Base-by-base conservation (phyloP, 1,140 invertebrate species). In the Marisa cornuarietis region DNA sequence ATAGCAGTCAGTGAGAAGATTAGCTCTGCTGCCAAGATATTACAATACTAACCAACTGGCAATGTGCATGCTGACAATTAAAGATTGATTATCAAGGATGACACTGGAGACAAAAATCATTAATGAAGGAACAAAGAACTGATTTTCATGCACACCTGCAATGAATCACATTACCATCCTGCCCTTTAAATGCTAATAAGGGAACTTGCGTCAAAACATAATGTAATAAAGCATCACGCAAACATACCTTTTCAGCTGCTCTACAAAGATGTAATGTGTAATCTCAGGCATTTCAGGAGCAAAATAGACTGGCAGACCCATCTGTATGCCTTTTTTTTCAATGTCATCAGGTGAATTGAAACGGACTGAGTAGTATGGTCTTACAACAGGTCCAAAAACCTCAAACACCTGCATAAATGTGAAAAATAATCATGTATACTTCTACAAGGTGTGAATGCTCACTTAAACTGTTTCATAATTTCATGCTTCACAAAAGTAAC, bases 321-420 rank as follows among this genome's bases (percentile, higher is more conserved):
- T 83, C 82, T 91, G 87, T 24, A 96, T 93, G 78, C 93, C 93
- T 78, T 92, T 93, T 49, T 94, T 92, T 20, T 92, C 86, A 80
- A 96, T 95, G 82, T 97, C 94, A 69, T 95, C 92, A 26, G 88
- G 87, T n/a, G 93, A 94, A 89, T 97, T 97, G 86, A 97, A 97
- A 18, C 96, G 92, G 4, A 97, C 93, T 80, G 94, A 94, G 90
- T 97, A 97, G 84, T 94, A 92, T 0, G 96, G 96, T 84, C 95
- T 93, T 0, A 91, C 91, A 0, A 97, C 95, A 86, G 93, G 92
- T 10, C 97, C 97, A 91, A 98, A 95, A 9, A 98, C 96, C 93
- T 98, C 97, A 92, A 96, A 97, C 77, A 98, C 83, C 87, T 89
- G 61, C 16, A 81, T 82, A 31, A 78, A 18, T 76, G 58, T 79